A percentile compares a stretch with the other conserved stretches of the same genome.
These are phyloP conservation scores for Raja brachyura DNA, from an alignment of 2,113 vertebrate species.

Conservation along the genomic window DNA sequence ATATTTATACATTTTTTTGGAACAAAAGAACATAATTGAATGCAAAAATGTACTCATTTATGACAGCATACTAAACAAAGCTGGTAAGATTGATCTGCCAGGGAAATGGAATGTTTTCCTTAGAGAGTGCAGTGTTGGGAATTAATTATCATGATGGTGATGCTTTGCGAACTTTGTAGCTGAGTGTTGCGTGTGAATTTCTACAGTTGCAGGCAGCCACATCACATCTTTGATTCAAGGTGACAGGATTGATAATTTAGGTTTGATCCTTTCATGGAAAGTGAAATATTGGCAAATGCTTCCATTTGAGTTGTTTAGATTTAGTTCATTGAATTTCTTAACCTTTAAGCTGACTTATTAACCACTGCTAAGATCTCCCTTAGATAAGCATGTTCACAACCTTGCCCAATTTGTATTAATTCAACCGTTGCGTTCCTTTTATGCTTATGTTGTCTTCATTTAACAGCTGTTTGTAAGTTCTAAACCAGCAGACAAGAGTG, in stretches of 20 bases:
- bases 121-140: not conserved
- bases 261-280: not conserved
- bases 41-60: not conserved
- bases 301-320: not conserved
- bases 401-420: not conserved
- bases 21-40: not conserved
- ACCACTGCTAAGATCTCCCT: not conserved
- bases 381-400: constrained; percentile 16
- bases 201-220: not conserved
- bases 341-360: constrained; percentile 38
- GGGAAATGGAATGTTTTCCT: not conserved
- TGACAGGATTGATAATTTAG: not conserved
- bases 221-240: not conserved
- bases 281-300: not conserved
- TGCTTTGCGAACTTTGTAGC: not conserved
- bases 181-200: not conserved
- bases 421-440: constrained; percentile 37
- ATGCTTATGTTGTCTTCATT: constrained; percentile 59
- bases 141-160: not conserved
- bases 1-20: not conserved
- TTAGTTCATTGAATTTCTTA: constrained; percentile 10
- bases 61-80: not conserved
- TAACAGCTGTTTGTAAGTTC: constrained; percentile 93
- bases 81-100: not conserved
- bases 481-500: constrained; percentile 95